Percentiles rank a stretch among this genome's conserved stretches.
phyloP scores from a whole-genome alignment of 2,113 vertebrate species.

The Synchiropus splendidus region DNA sequence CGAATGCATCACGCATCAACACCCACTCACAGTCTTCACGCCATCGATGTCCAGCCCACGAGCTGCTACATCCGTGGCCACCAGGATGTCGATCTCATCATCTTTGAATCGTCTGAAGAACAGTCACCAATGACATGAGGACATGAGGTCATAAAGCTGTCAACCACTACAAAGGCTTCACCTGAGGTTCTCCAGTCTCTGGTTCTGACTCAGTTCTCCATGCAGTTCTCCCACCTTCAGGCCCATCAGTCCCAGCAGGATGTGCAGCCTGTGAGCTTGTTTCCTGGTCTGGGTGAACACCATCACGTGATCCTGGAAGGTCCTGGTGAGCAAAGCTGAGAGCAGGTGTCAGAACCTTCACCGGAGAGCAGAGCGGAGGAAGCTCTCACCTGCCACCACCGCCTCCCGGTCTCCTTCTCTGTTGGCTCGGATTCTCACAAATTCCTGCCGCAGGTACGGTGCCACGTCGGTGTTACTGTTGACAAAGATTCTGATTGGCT shows the following conservation, averaged over 20 bases:
- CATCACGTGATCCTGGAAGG: constrained; percentile 94
- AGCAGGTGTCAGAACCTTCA: background rate
- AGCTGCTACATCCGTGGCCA: constrained; percentile 94
- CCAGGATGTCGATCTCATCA: constrained; percentile 93
- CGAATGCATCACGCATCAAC: no score
- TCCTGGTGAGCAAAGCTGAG: constrained; percentile 86
- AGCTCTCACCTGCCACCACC: constrained; percentile 76
- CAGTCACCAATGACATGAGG: background rate
- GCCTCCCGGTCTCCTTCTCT: constrained; percentile 91
- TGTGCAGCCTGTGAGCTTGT: constrained; percentile 94
- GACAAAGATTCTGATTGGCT: constrained; percentile 86
- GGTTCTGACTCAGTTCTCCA: constrained; percentile 89
- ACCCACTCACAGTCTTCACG: constrained; percentile 81
- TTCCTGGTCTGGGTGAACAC: constrained; percentile 97
- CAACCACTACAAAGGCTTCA: no score
- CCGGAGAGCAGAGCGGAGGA: background rate
- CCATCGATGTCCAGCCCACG: constrained; percentile 92
- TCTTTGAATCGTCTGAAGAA: constrained; percentile 87
- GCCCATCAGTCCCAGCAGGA: constrained; percentile 88
- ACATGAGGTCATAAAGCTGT: no score
- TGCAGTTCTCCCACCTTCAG: constrained; percentile 91
- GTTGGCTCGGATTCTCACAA: constrained; percentile 82
- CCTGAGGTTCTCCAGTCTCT: constrained; percentile 88
- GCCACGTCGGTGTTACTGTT: constrained; percentile 98
- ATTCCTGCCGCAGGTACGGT: constrained; percentile 91